Evolutionary conservation across 2,888 invertebrate species (phyloP).

Genomic region (Papilio protenor): DNA sequence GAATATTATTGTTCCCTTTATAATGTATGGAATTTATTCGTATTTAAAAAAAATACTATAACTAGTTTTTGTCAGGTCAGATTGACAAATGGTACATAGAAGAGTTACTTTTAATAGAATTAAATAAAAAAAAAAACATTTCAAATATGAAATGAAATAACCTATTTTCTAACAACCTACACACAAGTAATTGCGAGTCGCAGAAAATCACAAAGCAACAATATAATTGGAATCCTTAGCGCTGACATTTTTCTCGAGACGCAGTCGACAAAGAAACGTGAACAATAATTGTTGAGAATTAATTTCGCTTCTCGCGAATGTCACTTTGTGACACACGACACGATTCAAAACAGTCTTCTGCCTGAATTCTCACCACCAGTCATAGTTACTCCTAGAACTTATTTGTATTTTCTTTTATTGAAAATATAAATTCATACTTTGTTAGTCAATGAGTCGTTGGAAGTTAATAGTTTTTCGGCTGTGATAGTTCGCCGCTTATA

Average conservation of each 20-base stretch:
- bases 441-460: background rate
- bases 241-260: background rate
- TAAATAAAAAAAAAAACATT: background rate
- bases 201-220: slow-evolving; percentile 4
- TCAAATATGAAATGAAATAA: background rate
- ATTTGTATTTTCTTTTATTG: background rate
- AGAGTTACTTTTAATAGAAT: background rate
- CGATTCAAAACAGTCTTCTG: background rate
- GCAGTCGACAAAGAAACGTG: slow-evolving; percentile 12
- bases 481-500: background rate
- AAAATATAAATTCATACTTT: background rate
- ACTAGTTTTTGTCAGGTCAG: no score
- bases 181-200: background rate
- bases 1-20: no score
- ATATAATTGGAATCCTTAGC: slow-evolving; percentile 20
- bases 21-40: no score
- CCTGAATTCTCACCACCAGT: background rate
- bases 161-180: background rate
- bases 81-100: no score
- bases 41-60: no score
- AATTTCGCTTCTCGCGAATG: background rate
- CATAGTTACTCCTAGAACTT: background rate
- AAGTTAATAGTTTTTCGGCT: background rate
- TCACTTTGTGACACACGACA: background rate
- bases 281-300: slow-evolving; percentile 19